Evolutionary conservation across 2,113 vertebrate species (phyloP).

Genomic region (Carollia perspicillata): DNA sequence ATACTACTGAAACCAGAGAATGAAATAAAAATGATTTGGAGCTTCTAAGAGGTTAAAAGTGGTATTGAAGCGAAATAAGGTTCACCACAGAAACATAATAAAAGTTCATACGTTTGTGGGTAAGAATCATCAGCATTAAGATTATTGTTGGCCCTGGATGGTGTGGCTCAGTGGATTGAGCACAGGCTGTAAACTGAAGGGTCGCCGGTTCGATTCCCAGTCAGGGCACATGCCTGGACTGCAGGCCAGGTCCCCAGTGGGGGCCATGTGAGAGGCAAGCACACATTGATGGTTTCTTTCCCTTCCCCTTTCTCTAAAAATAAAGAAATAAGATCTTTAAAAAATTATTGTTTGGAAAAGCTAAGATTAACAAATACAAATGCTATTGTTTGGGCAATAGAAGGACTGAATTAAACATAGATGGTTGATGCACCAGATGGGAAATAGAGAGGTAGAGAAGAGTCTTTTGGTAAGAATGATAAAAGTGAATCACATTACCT

Average conservation of each 20-base stretch:
- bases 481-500: neutral
- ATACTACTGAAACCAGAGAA: neutral
- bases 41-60: neutral
- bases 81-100: constrained; percentile 10
- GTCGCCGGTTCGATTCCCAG: too few species aligned
- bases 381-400: neutral
- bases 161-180: too few species aligned
- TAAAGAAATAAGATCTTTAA: too few species aligned
- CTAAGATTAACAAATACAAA: neutral
- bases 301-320: too few species aligned
- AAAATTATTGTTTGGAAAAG: neutral
- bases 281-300: too few species aligned
- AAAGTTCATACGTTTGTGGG: neutral
- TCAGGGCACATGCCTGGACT: too few species aligned
- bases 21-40: neutral
- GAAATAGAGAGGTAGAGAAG: neutral
- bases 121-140: neutral
- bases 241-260: too few species aligned
- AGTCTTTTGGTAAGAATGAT: neutral
- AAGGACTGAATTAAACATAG: constrained; percentile 18
- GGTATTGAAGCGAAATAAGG: neutral
- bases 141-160: neutral
- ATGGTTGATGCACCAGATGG: neutral
- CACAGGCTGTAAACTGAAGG: too few species aligned
- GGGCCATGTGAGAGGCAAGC: too few species aligned